Evolutionary conservation across 2,888 invertebrate genomes (phyloP), one percentile per base, ranked within the genome.

Genomic region (Tortrix viridana): DNA sequence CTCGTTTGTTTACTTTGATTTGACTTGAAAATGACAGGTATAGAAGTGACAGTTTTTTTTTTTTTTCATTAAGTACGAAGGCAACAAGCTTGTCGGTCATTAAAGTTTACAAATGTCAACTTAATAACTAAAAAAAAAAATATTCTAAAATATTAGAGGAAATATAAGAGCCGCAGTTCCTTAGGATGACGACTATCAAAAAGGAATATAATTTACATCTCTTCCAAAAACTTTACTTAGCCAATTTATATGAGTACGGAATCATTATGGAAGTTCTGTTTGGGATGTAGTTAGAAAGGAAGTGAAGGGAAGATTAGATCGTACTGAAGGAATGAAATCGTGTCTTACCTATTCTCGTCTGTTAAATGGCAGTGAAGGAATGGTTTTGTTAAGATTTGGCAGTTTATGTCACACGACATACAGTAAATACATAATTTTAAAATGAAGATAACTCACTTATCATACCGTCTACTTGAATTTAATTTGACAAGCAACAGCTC

Each of bases 361-460:
- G 56, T 22, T 52, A 62, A 56, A 56, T 56, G 32, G 43, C 49
- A 56, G 32, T 18, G 19, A 57, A 62, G 62, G 62, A 62, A 62
- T 62, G 62, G 50, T 50, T 38, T 46, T 41, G 38, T 26, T n/a
- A 38, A 16, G 22, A 37, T 44, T 38, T 48, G 16, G 43, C 5
- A 37, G 38, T 20, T 18, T 44, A 18, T 23, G 37, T 55, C 32
- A 50, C 58, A 26, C 20, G n/a, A n/a, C n/a, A n/a, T n/a, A n/a
- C n/a, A n/a, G n/a, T n/a, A 60, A 38, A 14, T 12, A 53, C 16
- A 41, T 22, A 12, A 60, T 7, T 49, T 19, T 3, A 44, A 59
- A 59, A 59, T 59, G 32, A 49, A 50, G 22, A 22, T 32, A 49
- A 20, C n/a, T n/a, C n/a, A n/a, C n/a, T n/a, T n/a, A n/a, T n/a